Conservation (phyloP, 2,113 vertebrate genomes). For the Myiozetetes cayanensis region DNA sequence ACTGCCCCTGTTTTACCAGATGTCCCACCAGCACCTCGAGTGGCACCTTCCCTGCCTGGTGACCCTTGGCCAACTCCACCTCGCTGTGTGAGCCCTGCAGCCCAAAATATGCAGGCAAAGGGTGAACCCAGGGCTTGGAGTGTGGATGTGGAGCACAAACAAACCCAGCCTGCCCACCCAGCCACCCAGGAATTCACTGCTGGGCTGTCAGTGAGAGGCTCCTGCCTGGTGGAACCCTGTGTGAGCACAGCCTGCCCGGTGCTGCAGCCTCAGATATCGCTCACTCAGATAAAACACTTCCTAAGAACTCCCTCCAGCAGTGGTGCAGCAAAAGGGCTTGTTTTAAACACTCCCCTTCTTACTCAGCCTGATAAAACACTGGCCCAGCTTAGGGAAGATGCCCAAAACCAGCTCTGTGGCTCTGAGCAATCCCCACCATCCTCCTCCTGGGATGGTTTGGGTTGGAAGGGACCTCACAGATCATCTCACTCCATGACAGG, state of each 20-base stretch:
- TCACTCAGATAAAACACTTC: not conserved
- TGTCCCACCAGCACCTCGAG: not conserved
- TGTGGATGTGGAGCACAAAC: not conserved
- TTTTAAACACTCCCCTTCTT: not conserved
- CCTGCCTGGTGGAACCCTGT: not conserved
- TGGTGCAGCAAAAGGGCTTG: not conserved
- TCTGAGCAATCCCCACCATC: not conserved
- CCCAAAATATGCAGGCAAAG: not conserved
- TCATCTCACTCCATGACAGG: not conserved
- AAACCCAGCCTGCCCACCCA: not conserved
- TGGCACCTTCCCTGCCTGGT: rapidly evolving
- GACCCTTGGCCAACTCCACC: not conserved
- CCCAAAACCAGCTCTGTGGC: not conserved
- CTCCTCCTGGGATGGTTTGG: not conserved
- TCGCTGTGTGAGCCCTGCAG: rapidly evolving
- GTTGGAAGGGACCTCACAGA: too few relatives aligned
- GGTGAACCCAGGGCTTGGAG: not conserved
- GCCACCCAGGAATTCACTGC: not conserved
- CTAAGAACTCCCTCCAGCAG: not conserved
- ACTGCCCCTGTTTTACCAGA: not conserved
- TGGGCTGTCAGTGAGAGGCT: too few relatives aligned
- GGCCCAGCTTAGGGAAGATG: not conserved
- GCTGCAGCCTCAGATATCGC: not conserved
- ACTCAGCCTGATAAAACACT: not conserved
- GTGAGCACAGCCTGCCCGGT: not conserved